Conservation (phyloP, 2,797 vertebrate genomes). For the Hyperoplus lanceolatus region DNA sequence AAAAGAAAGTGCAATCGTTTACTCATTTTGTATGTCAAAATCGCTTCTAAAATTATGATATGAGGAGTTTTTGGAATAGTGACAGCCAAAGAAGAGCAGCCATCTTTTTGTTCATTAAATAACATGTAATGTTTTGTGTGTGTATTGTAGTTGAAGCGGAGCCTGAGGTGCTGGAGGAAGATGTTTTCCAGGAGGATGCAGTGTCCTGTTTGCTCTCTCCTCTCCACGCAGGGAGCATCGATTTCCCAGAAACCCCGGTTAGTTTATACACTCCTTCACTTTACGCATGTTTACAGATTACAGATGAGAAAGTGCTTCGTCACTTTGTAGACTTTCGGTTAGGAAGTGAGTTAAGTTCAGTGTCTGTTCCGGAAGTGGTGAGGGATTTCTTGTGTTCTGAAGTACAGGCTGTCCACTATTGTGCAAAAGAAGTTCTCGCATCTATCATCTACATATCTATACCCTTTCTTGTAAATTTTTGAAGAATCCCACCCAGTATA, state of each 20-base stretch:
- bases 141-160: constrained; percentile 35
- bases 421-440: not conserved
- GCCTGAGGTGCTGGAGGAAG: constrained; percentile 63
- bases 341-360: not conserved
- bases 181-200: constrained; percentile 72
- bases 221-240: constrained; percentile 31
- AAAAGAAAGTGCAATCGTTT: not conserved
- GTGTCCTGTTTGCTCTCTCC: constrained; percentile 57
- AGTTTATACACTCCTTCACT: constrained; percentile 24
- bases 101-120: not conserved
- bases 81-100: not conserved
- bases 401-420: not conserved
- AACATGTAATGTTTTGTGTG: no score
- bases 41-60: not conserved
- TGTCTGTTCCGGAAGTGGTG: no score
- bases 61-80: not conserved
- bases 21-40: not conserved
- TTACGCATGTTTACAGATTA: not conserved
- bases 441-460: not conserved
- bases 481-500: not conserved
- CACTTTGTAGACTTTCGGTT: not conserved
- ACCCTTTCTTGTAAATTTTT: not conserved
- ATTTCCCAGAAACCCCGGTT: constrained; percentile 69
- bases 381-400: constrained; percentile 6
- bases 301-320: not conserved